Conservation (phyloP, 2,113 vertebrate species). For the Nesoenas mayeri region DNA sequence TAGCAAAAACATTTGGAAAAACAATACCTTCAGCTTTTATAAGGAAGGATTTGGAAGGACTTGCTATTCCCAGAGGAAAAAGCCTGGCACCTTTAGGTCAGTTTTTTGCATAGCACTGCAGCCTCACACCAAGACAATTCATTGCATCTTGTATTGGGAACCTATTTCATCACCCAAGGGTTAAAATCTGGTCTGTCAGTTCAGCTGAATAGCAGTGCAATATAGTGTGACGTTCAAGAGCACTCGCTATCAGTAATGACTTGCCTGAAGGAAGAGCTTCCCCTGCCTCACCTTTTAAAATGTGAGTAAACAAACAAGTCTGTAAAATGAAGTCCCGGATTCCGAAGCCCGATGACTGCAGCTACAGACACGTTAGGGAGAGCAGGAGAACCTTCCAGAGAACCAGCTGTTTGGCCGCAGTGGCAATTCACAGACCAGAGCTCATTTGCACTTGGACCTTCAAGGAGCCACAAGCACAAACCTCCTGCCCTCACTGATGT, state of each 20-base stretch:
- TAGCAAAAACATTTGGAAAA: background rate
- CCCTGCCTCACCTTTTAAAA: background rate
- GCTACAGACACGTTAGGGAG: background rate
- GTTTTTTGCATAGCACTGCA: background rate
- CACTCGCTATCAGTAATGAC: background rate
- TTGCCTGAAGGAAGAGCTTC: constrained; percentile 42
- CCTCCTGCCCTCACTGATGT: background rate
- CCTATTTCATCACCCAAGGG: background rate
- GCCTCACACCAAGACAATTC: background rate
- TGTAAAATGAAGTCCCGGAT: background rate
- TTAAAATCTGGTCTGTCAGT: constrained; percentile 11
- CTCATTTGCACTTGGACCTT: background rate
- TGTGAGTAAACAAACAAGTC: constrained; percentile 25
- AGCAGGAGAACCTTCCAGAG: background rate
- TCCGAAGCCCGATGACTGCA: background rate
- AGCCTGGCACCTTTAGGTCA: background rate
- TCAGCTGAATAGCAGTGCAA: background rate
- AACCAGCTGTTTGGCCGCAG: constrained; percentile 3
- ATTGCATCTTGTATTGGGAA: background rate
- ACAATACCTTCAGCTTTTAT: background rate
- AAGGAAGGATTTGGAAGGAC: background rate
- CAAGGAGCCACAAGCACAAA: background rate
- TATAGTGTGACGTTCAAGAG: background rate
- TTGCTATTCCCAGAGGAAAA: background rate
- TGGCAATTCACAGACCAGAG: background rate